Conservation (phyloP, 2,113 vertebrate species). For the Nibea albiflora region DNA sequence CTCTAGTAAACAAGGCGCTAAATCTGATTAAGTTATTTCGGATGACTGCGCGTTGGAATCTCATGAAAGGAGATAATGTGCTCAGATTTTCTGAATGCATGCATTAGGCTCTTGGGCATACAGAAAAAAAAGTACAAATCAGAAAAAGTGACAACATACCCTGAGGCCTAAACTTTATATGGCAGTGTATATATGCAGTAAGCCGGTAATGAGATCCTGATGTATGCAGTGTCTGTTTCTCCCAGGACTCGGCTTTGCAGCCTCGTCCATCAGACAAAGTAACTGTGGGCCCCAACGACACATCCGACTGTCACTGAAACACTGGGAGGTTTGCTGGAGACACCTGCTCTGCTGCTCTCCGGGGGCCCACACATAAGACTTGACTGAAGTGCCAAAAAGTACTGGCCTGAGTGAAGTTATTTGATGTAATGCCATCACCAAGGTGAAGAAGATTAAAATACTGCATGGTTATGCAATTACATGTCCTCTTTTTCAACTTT, state of each 20-base stretch:
- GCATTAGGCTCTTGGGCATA: conserved; percentile 25
- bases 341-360: conserved; percentile 56
- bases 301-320: conserved; percentile 55
- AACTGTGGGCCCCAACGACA: conserved; percentile 48
- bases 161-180: conserved; percentile 46
- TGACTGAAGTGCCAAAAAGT: conserved; percentile 27
- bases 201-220: conserved; percentile 71
- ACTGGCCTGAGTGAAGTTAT: conserved; percentile 35
- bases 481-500: conserved; percentile 51
- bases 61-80: conserved; percentile 47
- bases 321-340: conserved; percentile 61
- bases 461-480: conserved; percentile 57
- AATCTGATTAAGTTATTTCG: conserved; percentile 48
- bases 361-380: conserved; percentile 33
- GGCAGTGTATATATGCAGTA: conserved; percentile 62
- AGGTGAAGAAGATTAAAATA: conserved; percentile 52
- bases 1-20: conserved; percentile 44
- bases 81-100: conserved; percentile 53
- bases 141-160: conserved; percentile 70
- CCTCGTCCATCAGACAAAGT: conserved; percentile 36
- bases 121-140: conserved; percentile 57
- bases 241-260: conserved; percentile 18
- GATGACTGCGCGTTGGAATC: conserved; percentile 47
- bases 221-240: conserved; percentile 52
- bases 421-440: conserved; percentile 61